Conservation (phyloP, 2,888 invertebrate genomes). For the Endotricha flammealis region DNA sequence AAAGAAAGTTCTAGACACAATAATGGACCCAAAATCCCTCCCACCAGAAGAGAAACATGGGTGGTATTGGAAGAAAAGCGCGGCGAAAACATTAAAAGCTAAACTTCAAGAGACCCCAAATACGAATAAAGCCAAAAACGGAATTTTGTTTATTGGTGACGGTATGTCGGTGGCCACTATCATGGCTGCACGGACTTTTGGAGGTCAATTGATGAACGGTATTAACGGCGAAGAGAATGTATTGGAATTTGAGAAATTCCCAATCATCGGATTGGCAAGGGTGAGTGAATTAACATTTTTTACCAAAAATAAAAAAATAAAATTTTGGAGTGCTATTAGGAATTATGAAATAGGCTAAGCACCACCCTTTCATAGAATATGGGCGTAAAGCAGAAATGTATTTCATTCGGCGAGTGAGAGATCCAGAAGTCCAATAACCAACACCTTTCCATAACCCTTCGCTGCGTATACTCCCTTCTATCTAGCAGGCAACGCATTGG, state of each 20-base stretch:
- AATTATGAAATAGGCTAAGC: too few relatives aligned
- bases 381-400: too few relatives aligned
- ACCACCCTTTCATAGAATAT: too few relatives aligned
- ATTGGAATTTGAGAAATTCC: conserved; percentile 83
- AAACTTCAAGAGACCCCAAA: conserved; percentile 43
- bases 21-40: conserved; percentile 55
- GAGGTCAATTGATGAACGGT: conserved; percentile 77
- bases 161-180: conserved; percentile 88
- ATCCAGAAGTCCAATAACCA: too few relatives aligned
- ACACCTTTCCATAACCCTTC: too few relatives aligned
- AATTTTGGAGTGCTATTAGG: too few relatives aligned
- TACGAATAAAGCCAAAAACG: conserved; percentile 81
- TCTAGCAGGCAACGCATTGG: too few relatives aligned
- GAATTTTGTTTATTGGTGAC: conserved; percentile 83
- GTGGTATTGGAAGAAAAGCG: conserved; percentile 55
- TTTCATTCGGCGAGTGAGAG: too few relatives aligned
- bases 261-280: conserved; percentile 82
- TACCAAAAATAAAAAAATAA: too few relatives aligned
- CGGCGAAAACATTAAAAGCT: conserved; percentile 41
- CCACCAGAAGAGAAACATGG: conserved; percentile 62
- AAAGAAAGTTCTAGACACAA: conserved; percentile 54
- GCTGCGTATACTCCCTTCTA: too few relatives aligned
- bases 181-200: conserved; percentile 83
- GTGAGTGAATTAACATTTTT: too few relatives aligned
- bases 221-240: conserved; percentile 79